Conservation (phyloP, 2,113 vertebrate genomes). For the Sinosuthora webbiana region DNA sequence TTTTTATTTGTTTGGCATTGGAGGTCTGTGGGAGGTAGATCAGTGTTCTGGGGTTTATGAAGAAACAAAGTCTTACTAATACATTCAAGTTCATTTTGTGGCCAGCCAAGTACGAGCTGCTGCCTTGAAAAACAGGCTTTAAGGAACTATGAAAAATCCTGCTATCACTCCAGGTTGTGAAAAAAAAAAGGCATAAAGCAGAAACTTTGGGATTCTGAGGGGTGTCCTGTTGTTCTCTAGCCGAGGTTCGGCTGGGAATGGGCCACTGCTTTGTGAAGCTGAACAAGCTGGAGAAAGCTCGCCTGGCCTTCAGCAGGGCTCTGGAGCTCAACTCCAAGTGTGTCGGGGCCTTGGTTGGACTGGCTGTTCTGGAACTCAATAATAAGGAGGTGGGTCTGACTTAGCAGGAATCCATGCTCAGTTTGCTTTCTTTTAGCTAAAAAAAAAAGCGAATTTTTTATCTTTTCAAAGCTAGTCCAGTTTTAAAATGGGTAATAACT, state of each 20-base stretch:
- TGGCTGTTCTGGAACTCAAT: conserved; percentile 97
- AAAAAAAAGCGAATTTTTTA: background rate
- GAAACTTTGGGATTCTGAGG: background rate
- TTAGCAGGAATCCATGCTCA: background rate
- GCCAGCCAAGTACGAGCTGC: background rate
- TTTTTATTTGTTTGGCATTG: background rate
- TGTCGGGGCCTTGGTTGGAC: conserved; percentile 93
- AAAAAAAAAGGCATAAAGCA: background rate
- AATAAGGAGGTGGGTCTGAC: conserved; percentile 86
- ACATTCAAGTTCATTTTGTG: background rate
- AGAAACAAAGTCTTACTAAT: background rate
- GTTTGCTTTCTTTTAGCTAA: background rate
- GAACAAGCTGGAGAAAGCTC: conserved; percentile 95
- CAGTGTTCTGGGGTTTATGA: background rate
- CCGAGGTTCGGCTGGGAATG: conserved; percentile 96
- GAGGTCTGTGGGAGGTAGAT: background rate
- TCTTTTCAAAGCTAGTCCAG: background rate
- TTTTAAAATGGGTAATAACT: background rate
- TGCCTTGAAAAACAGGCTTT: background rate
- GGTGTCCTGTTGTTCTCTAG: conserved; percentile 66
- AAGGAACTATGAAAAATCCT: background rate
- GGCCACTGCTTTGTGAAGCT: conserved; percentile 98
- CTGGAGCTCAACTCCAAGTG: conserved; percentile 96
- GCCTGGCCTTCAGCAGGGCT: conserved; percentile 91
- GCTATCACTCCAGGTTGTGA: background rate